Base-by-base conservation (phyloP, 1,140 invertebrate genomes). In the Bactericera cockerelli region DNA sequence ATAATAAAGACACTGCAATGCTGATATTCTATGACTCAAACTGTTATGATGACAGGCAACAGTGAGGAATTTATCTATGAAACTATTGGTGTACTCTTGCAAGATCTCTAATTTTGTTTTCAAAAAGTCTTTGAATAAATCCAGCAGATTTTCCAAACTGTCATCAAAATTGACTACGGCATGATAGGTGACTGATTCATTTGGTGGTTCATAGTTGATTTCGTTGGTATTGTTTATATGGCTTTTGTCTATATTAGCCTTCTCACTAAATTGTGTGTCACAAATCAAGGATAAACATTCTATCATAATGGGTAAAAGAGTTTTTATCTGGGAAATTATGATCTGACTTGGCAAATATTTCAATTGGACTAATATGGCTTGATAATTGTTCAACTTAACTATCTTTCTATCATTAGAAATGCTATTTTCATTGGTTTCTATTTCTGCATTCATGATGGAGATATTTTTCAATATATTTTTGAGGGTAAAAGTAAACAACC, bases 311-410 rank as follows among this genome's bases (percentile, higher is more conserved):
- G 42, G 42, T 22, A 49, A 16, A 4, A 49, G 19, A 19, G 42
- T 49, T 49, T 49, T 49, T 6, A 49, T 49, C 4, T 49, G n/a
- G 6, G 42, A 49, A 8, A 49, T 4, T 10, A 49, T 49, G 8
- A 49, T 49, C 22, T 49, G 42, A 19, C 22, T n/a, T 6, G 42
- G 42, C 22, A 49, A n/a, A 22, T 49, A n/a, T 49, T 49, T 22
- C n/a, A 49, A 16, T 16, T 49, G 42, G 8, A 49, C n/a, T 16
- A 49, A 8, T 49, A 49, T 49, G 22, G 42, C 22, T 49, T 10
- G 42, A 19, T 19, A 49, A 49, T 49, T 49, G n/a, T 49, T 49
- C n/a, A 49, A 49, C 22, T 49, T 49, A 16, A n/a, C 19, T 49
- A 19, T 49, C n/a, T 49, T 49, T 6, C 22, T 49, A 6, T 22